phyloP scores from a whole-genome alignment of 2,113 vertebrate genomes.

The Corythaixoides concolor region DNA sequence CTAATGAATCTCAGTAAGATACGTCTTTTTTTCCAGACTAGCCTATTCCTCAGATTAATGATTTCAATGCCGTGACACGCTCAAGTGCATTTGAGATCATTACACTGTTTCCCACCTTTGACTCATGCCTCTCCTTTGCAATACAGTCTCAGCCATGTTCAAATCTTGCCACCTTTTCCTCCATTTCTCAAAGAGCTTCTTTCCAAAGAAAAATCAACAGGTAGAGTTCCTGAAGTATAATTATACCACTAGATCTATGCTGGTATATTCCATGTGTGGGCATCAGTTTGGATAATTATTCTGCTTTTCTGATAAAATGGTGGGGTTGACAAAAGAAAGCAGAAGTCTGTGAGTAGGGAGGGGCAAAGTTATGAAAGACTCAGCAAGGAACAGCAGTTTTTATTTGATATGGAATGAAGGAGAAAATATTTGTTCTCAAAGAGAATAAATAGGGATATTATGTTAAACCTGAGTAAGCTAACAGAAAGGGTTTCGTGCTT shows the following conservation, averaged over 20 bases:
- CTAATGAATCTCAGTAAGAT: neutral
- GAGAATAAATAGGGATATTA: neutral
- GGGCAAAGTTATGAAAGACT: neutral
- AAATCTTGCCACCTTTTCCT: neutral
- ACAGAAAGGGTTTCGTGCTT: neutral
- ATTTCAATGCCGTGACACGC: neutral
- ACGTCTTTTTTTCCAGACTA: neutral
- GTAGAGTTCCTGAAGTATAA: neutral
- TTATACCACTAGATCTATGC: neutral
- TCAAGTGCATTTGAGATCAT: neutral
- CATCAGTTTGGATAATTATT: slow-evolving; percentile 22
- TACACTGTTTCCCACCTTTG: neutral
- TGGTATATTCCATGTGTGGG: slow-evolving; percentile 14
- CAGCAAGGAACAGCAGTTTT: neutral
- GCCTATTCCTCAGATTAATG: neutral
- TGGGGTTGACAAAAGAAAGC: slow-evolving; percentile 9
- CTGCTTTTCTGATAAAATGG: neutral
- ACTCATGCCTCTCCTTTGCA: neutral
- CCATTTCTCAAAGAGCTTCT: neutral
- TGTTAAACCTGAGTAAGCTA: neutral
- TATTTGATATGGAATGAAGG: neutral
- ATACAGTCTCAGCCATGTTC: neutral
- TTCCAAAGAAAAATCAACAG: slow-evolving; percentile 26
- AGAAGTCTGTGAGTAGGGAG: neutral
- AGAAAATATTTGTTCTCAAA: neutral